Evolutionary conservation across 2,888 invertebrate genomes (phyloP).

Genomic region (Latheticus oryzae): DNA sequence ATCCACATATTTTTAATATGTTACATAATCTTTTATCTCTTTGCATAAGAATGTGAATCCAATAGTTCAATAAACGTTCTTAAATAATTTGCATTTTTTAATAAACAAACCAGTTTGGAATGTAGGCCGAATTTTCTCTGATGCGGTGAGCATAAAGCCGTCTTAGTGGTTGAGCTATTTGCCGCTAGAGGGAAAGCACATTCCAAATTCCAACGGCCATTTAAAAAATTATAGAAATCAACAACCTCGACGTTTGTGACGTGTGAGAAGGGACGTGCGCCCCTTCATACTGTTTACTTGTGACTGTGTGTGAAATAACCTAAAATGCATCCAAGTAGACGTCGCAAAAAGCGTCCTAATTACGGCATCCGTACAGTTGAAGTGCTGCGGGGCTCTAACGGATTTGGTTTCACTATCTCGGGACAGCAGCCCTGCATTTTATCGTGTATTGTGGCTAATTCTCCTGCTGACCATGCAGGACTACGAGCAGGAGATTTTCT

Average conservation of each 20-base stretch:
- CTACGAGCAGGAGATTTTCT: slow-evolving; percentile 92
- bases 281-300: slow-evolving; percentile 42
- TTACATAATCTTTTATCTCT: no score
- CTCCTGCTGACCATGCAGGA: slow-evolving; percentile 91
- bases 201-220: slow-evolving; percentile 60
- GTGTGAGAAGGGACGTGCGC: slow-evolving; percentile 37
- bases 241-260: slow-evolving; percentile 45
- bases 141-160: slow-evolving; percentile 16
- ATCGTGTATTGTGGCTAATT: slow-evolving; percentile 90
- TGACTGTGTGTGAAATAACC: slow-evolving; percentile 30
- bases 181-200: slow-evolving; percentile 51
- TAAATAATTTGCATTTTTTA: slow-evolving; percentile 38
- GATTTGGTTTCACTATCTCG: slow-evolving; percentile 98
- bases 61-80: slow-evolving; percentile 25
- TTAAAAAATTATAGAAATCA: slow-evolving; percentile 57
- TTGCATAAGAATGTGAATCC: no score
- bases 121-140: slow-evolving; percentile 45
- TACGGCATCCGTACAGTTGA: slow-evolving; percentile 86
- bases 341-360: slow-evolving; percentile 78
- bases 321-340: slow-evolving; percentile 72
- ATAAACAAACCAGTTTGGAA: slow-evolving; percentile 45
- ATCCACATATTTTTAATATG: no score
- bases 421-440: slow-evolving; percentile 96
- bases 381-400: slow-evolving; percentile 85
- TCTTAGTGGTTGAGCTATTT: slow-evolving; percentile 45